Base-by-base conservation (phyloP, 2,888 invertebrate genomes). In the Schrankia costaestrigalis region DNA sequence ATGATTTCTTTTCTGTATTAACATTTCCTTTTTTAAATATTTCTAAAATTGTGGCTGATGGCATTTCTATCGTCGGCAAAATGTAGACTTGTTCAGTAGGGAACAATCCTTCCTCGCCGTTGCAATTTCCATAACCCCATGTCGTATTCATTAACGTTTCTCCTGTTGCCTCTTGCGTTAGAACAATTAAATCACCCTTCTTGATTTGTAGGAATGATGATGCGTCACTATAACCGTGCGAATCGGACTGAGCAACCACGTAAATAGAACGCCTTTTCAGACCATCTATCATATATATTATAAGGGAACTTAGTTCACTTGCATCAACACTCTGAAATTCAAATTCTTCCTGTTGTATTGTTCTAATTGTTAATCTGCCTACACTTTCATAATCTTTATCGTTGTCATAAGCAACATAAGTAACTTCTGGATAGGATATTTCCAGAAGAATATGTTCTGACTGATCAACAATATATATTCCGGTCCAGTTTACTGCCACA, bases 401-500 rank as follows among this genome's bases (percentile, higher is more conserved):
- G 35, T 84, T 80, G 27, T 89, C 87, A 59, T 90, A 92, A 18
- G 90, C 89, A 29, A 97, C 93, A 32, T 93, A 92, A 0, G 93
- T 92, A 11, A 98, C 92, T 87, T 98, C 97, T 3, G 95, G 91
- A 79, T 94, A 98, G 4, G 94, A 92, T 55, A 94, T 85, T 86
- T 98, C 97, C 21, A 97, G 85, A 25, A 98, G 89, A 47, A 98
- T 95, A 72, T 95, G 94, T 75, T 98, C 97, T 56, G 94, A 92
- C 74, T 97, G 95, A 77, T 97, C 97, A 0, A 97, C 94, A 34
- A 98, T 93, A 65, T 95, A 97, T 31, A 98, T 91, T 1, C 98
- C 98, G 0, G 95, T 95, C 92, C 97, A 97, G 78, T 98, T 98
- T 2, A 98, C 92, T 2, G 97, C 98, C 46, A 98, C 93, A 32